phyloP scores from a whole-genome alignment of 2,888 invertebrate genomes.

The Micoletzkya japonica region DNA sequence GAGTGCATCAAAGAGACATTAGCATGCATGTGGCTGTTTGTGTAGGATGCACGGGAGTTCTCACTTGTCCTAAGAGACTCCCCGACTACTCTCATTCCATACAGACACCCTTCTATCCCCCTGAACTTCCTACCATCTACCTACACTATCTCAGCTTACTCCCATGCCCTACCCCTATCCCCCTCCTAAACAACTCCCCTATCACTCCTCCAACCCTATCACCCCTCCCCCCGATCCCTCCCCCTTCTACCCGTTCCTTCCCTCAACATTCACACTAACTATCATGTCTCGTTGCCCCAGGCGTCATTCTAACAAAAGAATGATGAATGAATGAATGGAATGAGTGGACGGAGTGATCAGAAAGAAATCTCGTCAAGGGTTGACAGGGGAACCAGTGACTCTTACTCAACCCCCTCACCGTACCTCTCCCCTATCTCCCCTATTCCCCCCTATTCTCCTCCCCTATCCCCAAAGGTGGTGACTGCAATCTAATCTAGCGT shows the following conservation, averaged over 20 bases:
- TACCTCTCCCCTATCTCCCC: too few relatives aligned
- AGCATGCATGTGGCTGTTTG: conserved; percentile 14
- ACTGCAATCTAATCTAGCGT: too few relatives aligned
- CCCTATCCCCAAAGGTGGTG: too few relatives aligned
- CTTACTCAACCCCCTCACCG: too few relatives aligned
- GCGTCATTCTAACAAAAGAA: too few relatives aligned
- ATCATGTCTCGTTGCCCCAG: too few relatives aligned
- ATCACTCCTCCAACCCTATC: conserved; percentile 2
- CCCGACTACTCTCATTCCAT: not conserved
- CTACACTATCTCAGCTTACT: not conserved
- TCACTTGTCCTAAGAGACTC: not conserved
- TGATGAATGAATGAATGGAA: too few relatives aligned
- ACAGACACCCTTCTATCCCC: not conserved
- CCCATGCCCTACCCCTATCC: not conserved
- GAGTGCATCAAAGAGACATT: conserved; percentile 6
- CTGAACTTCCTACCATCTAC: not conserved
- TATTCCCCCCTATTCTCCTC: too few relatives aligned
- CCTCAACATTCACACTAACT: not conserved
- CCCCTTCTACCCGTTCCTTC: not conserved
- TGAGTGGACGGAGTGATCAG: too few relatives aligned
- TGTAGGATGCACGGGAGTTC: not conserved
- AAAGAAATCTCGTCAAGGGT: too few relatives aligned
- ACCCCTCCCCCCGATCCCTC: not conserved
- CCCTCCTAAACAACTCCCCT: not conserved
- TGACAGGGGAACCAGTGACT: too few relatives aligned